These are phyloP conservation scores for Microplitis manilae DNA, from an alignment of 2,888 invertebrate species.

Conservation along the genomic window DNA sequence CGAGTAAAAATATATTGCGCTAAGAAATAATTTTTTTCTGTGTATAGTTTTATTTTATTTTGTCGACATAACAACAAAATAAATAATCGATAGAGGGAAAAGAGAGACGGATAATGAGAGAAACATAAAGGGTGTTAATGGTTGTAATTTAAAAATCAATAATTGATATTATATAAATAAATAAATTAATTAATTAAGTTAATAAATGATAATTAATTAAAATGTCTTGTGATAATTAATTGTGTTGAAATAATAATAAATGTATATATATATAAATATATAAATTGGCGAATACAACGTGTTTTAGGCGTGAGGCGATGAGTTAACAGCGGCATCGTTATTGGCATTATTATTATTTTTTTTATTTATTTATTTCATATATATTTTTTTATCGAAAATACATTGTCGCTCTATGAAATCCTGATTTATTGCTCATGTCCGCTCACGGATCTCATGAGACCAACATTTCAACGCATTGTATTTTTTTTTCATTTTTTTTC, in stretches of 20 bases:
- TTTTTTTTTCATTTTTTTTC: too few species aligned
- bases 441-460: constrained; percentile 1
- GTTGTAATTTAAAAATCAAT: neutral
- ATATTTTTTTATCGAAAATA: constrained; percentile 15
- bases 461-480: constrained; percentile 12
- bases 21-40: too few species aligned
- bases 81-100: neutral
- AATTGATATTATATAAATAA: neutral
- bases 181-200: too few species aligned
- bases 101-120: neutral
- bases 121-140: neutral
- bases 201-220: neutral
- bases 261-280: too few species aligned
- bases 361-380: neutral
- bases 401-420: neutral
- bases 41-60: too few species aligned
- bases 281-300: too few species aligned
- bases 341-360: constrained; percentile 29
- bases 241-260: constrained; percentile 1
- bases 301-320: constrained; percentile 31
- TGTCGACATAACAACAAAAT: too few species aligned
- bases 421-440: constrained; percentile 1
- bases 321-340: constrained; percentile 25
- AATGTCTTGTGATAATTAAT: neutral
- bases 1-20: too few species aligned